These are phyloP conservation scores for Spisula subtruncata DNA, from an alignment of 2,888 invertebrate species.

Conservation along the genomic window DNA sequence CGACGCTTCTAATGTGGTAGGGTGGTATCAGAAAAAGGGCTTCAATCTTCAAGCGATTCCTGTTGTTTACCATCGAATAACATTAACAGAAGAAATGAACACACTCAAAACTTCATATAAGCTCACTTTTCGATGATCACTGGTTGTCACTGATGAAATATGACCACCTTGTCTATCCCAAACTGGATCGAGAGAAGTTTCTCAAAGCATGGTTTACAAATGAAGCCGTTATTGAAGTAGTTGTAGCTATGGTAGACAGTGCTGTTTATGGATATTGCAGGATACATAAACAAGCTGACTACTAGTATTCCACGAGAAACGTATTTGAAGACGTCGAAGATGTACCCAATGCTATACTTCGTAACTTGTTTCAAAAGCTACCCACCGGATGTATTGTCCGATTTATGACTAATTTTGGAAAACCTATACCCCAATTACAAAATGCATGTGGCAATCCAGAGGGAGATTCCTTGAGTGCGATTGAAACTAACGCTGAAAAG, in stretches of 20 bases:
- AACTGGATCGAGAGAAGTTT: slow-evolving; percentile 26
- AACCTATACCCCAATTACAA: slow-evolving; percentile 37
- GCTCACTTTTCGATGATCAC: slow-evolving; percentile 17
- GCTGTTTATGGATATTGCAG: slow-evolving; percentile 38
- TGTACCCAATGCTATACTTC: slow-evolving; percentile 33
- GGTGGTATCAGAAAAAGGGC: slow-evolving; percentile 26
- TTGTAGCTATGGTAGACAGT: slow-evolving; percentile 27
- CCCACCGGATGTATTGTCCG: slow-evolving; percentile 27
- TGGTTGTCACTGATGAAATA: slow-evolving; percentile 42
- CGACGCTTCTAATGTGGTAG: slow-evolving; percentile 33
- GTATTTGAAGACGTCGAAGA: slow-evolving; percentile 38
- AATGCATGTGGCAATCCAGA: background rate
- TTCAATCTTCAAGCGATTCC: slow-evolving; percentile 26
- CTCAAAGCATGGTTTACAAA: slow-evolving; percentile 42
- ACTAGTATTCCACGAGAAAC: slow-evolving; percentile 35
- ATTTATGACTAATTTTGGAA: slow-evolving; percentile 29
- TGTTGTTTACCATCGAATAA: background rate
- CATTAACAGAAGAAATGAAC: slow-evolving; percentile 32
- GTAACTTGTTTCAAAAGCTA: slow-evolving; percentile 4
- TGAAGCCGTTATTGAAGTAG: slow-evolving; percentile 21
- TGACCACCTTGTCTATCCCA: slow-evolving; percentile 40
- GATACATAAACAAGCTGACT: background rate
- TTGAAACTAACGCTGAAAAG: background rate
- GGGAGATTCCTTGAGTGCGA: background rate
- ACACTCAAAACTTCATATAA: background rate